phyloP scores from a whole-genome alignment of 2,797 vertebrate species.

The Girardinus metallicus region DNA sequence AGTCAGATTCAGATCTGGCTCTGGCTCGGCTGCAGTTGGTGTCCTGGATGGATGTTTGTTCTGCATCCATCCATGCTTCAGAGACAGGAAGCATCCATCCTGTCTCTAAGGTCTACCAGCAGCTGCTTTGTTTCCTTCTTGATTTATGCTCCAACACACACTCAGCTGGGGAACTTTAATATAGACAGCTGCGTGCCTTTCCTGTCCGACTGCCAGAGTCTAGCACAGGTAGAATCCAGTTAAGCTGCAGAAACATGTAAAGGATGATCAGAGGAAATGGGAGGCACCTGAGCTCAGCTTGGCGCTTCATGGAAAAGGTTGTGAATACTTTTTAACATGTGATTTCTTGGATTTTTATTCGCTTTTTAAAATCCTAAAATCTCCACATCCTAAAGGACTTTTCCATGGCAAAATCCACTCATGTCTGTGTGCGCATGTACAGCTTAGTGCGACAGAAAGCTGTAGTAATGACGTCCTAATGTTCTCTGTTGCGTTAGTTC shows the following conservation, averaged over 20 bases:
- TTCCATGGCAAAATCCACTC: background rate
- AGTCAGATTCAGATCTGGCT: background rate
- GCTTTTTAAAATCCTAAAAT: background rate
- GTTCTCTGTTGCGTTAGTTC: slow-evolving; percentile 73
- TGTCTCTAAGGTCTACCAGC: no score
- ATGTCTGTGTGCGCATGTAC: background rate
- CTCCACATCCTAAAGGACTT: background rate
- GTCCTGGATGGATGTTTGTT: no score
- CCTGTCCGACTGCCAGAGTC: background rate
- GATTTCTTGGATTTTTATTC: background rate
- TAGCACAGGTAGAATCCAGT: background rate
- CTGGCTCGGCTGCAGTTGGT: background rate
- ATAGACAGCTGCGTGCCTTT: background rate
- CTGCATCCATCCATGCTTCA: no score
- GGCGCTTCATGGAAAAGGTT: background rate
- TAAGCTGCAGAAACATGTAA: background rate
- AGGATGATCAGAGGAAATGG: background rate
- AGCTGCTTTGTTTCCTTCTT: no score
- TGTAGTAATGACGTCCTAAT: background rate
- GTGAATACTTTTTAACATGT: background rate
- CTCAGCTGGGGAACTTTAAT: background rate
- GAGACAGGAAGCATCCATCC: no score
- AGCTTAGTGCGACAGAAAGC: background rate
- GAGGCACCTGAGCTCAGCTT: background rate
- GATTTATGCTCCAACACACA: background rate